phyloP scores from a whole-genome alignment of 2,113 vertebrate species.

The Pomatostomus ruficeps region DNA sequence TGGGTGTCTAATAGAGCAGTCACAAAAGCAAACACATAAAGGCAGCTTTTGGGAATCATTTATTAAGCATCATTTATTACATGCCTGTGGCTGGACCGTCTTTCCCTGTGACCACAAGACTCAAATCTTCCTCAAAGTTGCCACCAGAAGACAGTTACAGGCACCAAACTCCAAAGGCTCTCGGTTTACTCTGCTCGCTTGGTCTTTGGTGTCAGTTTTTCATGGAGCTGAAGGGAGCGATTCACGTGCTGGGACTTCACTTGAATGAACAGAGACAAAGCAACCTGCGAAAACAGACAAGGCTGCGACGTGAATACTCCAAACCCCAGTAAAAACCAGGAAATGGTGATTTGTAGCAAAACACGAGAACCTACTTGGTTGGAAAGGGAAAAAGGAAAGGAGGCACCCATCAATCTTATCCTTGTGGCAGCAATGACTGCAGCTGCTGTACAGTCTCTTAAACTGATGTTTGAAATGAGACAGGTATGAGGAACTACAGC shows the following conservation, averaged over 20 bases:
- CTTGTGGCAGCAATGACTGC: neutral
- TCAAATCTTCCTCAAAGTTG: conserved; percentile 27
- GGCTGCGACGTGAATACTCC: neutral
- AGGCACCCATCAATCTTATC: neutral
- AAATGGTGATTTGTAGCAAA: neutral
- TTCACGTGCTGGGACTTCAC: neutral
- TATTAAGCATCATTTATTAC: conserved; percentile 59
- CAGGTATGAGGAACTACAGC: neutral
- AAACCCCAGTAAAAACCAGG: neutral
- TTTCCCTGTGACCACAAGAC: conserved; percentile 41
- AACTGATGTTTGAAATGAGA: neutral
- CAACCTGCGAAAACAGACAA: conserved; percentile 61
- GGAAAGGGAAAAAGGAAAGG: neutral
- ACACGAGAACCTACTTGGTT: neutral
- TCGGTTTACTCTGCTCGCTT: neutral
- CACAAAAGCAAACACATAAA: conserved; percentile 49
- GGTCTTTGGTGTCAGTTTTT: neutral
- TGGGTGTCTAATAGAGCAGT: neutral
- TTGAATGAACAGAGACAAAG: neutral
- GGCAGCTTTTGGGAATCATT: conserved; percentile 57
- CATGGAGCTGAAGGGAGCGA: neutral
- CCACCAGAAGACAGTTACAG: neutral
- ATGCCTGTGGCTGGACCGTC: conserved; percentile 37
- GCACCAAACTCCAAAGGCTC: neutral
- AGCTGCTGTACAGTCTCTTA: neutral